A percentile compares a stretch with the other conserved stretches of the same genome.
Evolutionary conservation across 2,113 vertebrate genomes (phyloP).

Genomic region (Patagioenas fasciata): DNA sequence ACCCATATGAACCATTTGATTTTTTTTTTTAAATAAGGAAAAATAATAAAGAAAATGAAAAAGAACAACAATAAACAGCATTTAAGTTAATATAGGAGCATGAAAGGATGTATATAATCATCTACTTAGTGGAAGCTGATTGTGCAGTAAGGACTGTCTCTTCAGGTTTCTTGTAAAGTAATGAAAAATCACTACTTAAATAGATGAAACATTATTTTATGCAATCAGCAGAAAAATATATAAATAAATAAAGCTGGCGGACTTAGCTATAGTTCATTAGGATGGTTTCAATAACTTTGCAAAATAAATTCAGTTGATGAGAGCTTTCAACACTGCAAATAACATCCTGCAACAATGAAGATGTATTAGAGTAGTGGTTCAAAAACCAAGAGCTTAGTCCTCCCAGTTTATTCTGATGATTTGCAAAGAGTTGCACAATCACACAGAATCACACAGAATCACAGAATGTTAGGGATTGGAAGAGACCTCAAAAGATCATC

Average conservation of each 20-base stretch:
- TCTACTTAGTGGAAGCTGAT: conserved; percentile 53
- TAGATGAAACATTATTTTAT: background rate
- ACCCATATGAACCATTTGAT: background rate
- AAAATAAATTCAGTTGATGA: background rate
- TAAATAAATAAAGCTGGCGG: background rate
- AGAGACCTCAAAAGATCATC: too few relatives aligned
- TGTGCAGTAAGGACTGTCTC: conserved; percentile 30
- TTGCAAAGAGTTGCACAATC: too few relatives aligned
- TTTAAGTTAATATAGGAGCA: conserved; percentile 54
- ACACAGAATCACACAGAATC: too few relatives aligned
- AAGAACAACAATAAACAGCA: conserved; percentile 33
- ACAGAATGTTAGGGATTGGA: too few relatives aligned
- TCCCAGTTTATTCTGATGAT: too few relatives aligned
- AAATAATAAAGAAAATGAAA: background rate
- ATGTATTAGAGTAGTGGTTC: fast-evolving
- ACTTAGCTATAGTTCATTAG: background rate
- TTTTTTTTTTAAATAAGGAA: background rate
- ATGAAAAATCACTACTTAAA: background rate
- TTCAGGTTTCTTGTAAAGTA: background rate
- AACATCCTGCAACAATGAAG: background rate
- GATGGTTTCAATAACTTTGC: background rate
- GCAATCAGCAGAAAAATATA: background rate
- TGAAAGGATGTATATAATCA: conserved; percentile 52
- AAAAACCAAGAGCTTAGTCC: too few relatives aligned
- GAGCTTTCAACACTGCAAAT: background rate